A percentile compares a stretch with the other conserved stretches of the same genome.
phyloP scores from a whole-genome alignment of 2,888 invertebrate species.

The Dascillus cervinus region DNA sequence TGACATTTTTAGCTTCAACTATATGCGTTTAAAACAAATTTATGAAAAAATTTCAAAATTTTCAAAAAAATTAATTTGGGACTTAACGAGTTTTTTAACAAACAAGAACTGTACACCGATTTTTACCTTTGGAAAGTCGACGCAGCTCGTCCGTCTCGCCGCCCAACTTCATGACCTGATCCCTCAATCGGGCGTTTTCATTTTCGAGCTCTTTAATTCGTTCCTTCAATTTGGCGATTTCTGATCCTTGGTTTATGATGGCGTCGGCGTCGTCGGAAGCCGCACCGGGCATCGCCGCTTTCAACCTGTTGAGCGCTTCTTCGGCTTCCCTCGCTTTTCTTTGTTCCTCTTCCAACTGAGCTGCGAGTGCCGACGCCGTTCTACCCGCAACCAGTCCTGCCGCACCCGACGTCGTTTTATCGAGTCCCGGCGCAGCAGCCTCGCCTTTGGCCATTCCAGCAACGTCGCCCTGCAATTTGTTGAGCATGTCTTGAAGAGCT shows the following conservation, averaged over 20 bases:
- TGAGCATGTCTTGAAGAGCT: conserved; percentile 25
- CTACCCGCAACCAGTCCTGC: no score
- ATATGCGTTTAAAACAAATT: no score
- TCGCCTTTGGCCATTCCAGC: conserved; percentile 1
- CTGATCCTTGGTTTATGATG: conserved; percentile 12
- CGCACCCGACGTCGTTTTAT: conserved; percentile 4
- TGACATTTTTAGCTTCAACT: no score
- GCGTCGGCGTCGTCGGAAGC: neutral
- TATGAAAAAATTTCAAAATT: no score
- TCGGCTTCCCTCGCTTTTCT: conserved; percentile 6
- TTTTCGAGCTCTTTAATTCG: conserved; percentile 13
- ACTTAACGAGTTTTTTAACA: no score
- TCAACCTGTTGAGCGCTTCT: neutral
- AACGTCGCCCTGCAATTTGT: conserved; percentile 21
- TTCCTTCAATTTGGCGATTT: conserved; percentile 11
- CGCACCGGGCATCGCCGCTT: neutral
- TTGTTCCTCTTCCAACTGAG: conserved; percentile 20
- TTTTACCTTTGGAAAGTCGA: no score
- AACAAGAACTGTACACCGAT: no score
- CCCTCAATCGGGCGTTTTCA: conserved; percentile 1
- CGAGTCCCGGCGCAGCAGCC: neutral
- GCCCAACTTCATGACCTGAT: no score
- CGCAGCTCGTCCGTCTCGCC: no score
- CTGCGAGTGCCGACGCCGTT: conserved; percentile 19
- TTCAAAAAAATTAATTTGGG: no score